phyloP scores from a whole-genome alignment of 2,888 invertebrate species.

The Melangyna quadrimaculata region DNA sequence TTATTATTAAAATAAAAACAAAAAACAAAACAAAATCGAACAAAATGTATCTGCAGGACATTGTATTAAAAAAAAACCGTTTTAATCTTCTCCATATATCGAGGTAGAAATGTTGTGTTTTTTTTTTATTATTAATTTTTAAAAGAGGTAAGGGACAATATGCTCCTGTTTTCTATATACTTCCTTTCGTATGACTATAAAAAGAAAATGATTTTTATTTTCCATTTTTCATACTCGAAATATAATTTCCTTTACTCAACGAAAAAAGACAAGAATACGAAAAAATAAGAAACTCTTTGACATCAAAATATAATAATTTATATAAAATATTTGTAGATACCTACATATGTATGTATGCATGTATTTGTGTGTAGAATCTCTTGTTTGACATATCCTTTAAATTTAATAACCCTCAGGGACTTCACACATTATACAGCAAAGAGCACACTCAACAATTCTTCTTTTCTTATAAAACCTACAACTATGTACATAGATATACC shows the following conservation, averaged over 20 bases:
- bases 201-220: constrained; percentile 42
- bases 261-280: background rate
- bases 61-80: constrained; percentile 25
- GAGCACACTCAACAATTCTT: background rate
- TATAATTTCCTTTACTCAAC: constrained; percentile 32
- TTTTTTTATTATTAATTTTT: background rate
- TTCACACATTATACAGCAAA: constrained; percentile 20
- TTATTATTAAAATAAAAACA: background rate
- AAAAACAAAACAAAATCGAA: constrained; percentile 9
- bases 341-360: no score
- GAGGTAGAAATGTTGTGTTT: background rate
- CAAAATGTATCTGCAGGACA: constrained; percentile 46
- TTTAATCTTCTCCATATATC: constrained; percentile 26
- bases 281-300: constrained; percentile 52
- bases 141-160: constrained; percentile 40
- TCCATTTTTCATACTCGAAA: constrained; percentile 32
- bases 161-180: constrained; percentile 7
- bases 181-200: constrained; percentile 32
- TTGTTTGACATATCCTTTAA: constrained; percentile 65
- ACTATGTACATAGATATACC: background rate
- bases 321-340: constrained; percentile 1
- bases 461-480: background rate
- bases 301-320: constrained; percentile 55
- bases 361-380: background rate
- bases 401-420: constrained; percentile 63